Percentiles rank a stretch among this genome's conserved stretches.
These are phyloP conservation scores for Numenius phaeopus DNA, from an alignment of 2,797 vertebrate species.

Conservation along the genomic window DNA sequence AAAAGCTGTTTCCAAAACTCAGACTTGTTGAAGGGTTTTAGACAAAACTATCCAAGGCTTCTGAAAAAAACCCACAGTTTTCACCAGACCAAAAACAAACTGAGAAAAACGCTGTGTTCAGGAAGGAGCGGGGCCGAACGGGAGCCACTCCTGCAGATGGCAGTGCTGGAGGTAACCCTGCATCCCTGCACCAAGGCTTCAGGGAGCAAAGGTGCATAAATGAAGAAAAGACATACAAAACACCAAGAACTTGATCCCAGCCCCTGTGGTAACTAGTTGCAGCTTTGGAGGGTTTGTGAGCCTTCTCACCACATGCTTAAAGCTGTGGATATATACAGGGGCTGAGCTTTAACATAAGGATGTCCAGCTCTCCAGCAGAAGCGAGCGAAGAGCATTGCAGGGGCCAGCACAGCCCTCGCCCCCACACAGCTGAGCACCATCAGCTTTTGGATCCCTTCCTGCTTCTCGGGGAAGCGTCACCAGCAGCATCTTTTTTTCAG, in stretches of 20 bases:
- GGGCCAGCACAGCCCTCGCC: background rate
- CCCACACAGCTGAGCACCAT: background rate
- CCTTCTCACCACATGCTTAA: background rate
- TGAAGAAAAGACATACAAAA: background rate
- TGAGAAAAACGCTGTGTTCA: rapidly evolving
- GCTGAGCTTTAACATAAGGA: background rate
- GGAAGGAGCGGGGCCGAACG: rapidly evolving
- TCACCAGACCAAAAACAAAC: background rate
- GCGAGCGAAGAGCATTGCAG: background rate
- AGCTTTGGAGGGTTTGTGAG: background rate
- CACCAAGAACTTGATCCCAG: background rate
- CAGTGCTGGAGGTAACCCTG: background rate
- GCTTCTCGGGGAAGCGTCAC: background rate
- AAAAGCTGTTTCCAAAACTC: background rate
- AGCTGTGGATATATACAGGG: background rate
- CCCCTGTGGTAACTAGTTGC: background rate
- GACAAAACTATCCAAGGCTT: background rate
- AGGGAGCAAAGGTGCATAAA: background rate
- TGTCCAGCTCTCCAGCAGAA: background rate
- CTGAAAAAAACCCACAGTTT: background rate
- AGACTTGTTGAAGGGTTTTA: background rate
- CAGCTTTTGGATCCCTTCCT: background rate
- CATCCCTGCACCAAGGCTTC: background rate
- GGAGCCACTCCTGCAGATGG: background rate
- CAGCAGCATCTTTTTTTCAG: background rate